These are phyloP conservation scores for Catocala fraxini DNA, from an alignment of 2,888 invertebrate species.

Conservation along the genomic window DNA sequence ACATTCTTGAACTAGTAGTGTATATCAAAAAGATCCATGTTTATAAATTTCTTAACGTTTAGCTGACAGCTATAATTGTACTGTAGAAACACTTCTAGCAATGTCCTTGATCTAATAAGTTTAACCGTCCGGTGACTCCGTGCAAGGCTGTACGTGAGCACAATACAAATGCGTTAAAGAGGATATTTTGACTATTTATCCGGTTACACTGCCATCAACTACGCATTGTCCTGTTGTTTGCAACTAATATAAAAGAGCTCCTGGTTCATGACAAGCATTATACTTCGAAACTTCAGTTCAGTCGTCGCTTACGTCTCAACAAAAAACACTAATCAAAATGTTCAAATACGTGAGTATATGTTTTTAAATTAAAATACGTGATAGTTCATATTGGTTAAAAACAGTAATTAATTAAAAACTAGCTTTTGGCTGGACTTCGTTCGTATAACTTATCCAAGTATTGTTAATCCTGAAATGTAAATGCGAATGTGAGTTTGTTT, in stretches of 20 bases:
- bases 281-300: constrained; percentile 44
- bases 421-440: too few species aligned
- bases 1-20: too few species aligned
- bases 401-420: too few species aligned
- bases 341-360: constrained; percentile 82
- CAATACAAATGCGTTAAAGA: constrained; percentile 68
- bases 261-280: constrained; percentile 50
- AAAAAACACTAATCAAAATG: constrained; percentile 67
- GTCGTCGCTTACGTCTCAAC: constrained; percentile 37
- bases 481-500: too few species aligned
- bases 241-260: constrained; percentile 62
- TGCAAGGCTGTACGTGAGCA: constrained; percentile 76
- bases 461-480: too few species aligned
- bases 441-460: too few species aligned
- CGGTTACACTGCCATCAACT: constrained; percentile 60
- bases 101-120: constrained; percentile 65
- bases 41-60: too few species aligned
- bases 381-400: too few species aligned
- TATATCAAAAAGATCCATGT: too few species aligned
- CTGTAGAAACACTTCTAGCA: background rate
- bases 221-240: constrained; percentile 41
- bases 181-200: constrained; percentile 76
- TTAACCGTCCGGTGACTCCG: constrained; percentile 57
- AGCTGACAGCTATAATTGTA: too few species aligned
- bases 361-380: too few species aligned